phyloP scores from a whole-genome alignment of 2,113 vertebrate species.

The Thamnaconus septentrionalis region DNA sequence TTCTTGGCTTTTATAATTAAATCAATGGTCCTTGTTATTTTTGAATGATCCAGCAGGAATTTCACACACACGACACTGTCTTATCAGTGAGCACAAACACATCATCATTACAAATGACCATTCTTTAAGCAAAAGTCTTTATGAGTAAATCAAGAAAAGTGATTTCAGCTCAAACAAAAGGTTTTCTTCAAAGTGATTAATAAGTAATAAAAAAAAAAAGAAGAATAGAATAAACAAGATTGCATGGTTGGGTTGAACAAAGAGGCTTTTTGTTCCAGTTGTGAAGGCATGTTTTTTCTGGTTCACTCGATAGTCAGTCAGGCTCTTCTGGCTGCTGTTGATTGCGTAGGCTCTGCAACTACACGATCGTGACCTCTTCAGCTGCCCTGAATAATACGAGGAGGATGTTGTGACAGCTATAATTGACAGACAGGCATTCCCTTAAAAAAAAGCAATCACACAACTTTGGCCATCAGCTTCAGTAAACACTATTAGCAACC shows the following conservation, averaged over 20 bases:
- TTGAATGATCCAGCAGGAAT: no score
- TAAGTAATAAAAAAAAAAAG: slow-evolving; percentile 11
- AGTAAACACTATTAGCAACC: slow-evolving; percentile 62
- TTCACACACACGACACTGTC: no score
- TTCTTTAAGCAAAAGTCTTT: neutral
- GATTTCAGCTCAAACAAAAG: slow-evolving; percentile 5
- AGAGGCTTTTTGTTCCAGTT: slow-evolving; percentile 18
- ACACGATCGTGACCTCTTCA: slow-evolving; percentile 18
- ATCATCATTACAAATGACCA: no score
- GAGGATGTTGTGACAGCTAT: slow-evolving; percentile 45
- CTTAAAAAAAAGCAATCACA: slow-evolving; percentile 48
- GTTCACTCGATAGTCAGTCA: neutral
- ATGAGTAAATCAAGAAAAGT: neutral
- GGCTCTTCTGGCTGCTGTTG: slow-evolving; percentile 7
- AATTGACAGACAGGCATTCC: slow-evolving; percentile 57
- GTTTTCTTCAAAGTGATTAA: slow-evolving; percentile 16
- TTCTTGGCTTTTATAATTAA: no score
- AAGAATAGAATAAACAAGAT: neutral
- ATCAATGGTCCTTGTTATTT: no score
- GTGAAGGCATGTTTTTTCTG: neutral
- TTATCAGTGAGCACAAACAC: no score
- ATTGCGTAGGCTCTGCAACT: slow-evolving; percentile 3
- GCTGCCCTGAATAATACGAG: slow-evolving; percentile 45
- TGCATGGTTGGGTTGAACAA: slow-evolving; percentile 14
- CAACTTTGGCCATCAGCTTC: slow-evolving; percentile 46